Evolutionary conservation across 1,140 invertebrate species (phyloP), one percentile per base, ranked within the genome.

Genomic region (Drosophila sturtevanti): DNA sequence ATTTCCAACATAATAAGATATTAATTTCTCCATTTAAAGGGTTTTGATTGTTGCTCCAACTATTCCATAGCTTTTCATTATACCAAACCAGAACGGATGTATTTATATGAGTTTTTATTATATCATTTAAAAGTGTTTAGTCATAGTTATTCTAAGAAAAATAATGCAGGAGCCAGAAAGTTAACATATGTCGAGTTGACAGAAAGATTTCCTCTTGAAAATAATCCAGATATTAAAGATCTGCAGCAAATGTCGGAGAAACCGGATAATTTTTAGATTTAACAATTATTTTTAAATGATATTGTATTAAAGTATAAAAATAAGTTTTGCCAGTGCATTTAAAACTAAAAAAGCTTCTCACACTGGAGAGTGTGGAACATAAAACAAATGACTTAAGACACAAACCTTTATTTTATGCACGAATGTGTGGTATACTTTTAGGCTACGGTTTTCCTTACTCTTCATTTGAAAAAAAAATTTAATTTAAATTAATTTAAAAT

Each of bases 41-140:
- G 82, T 9, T 12, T 65, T 2, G 35, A 41, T 10, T 87, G 82
- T 63, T 87, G 81, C 6, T 87, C 82, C 14, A 81, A 87, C 12
- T 79, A 81, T 37, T 86, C 82, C 0, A 74, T 81, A 14, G 81
- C 82, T 0, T 87, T 87, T 52, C 82, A 87, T 55, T 87, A 87
- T 44, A 72, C 79, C 2, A 79, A 51, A 0, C 79, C 76, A 27
- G 79, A 81, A 4, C 79, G 70, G 1, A 87, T 87, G 82, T 72
- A 81, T 21, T 56, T 87, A 1, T 87, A 78, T 70, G 82, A 87
- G 35, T 87, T 87, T 82, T 9, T 87, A n/a, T 55, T 87, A 0
- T 87, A 87, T 60, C 14, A 65, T 18, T 63, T 87, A 0, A 56
- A 65, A 7, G 58, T 87, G 0, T 73, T 72, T 34, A 64, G 67